Evolutionary conservation across 2,797 vertebrate genomes (phyloP), one percentile per base, ranked within the genome.

Genomic region (Helarctos malayanus): DNA sequence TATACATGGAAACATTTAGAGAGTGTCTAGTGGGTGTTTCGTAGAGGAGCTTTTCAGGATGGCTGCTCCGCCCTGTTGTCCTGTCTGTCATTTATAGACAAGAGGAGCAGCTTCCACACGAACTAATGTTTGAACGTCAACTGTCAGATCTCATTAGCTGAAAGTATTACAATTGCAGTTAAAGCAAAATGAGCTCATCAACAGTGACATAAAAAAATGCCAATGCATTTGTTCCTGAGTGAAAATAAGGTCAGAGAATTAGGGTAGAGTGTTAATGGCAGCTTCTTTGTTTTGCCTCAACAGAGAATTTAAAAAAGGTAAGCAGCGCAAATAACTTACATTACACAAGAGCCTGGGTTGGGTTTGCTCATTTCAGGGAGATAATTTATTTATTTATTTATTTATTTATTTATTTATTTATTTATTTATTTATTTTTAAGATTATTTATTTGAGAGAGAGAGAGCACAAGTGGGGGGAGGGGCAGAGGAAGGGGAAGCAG

Each of bases 141-240:
- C 89, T 80, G 27, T 93, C 76, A 88, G 41, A n/a, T 68, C 87
- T 91, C 65, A 32, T 92, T 96, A 97, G 83, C 83, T 83, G 59
- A 86, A 91, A 83, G 49, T 41, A 32, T 91, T 83, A 81, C 32
- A 91, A 32, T 75, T 84, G 25, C 52, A 92, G 7, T 69, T 49
- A 92, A 81, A 88, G 16, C 59, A 73, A 86, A 87, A 29, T 69
- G 38, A 97, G 29, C 61, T 86, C 16, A 88, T 35, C 47, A 91
- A 35, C 27, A 45, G 71, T 87, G 80, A 92, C 25, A 35, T 56
- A 23, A 21, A 73, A 45, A 61, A 95, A 68, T 41, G 16, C 27
- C 45, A 47, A 0, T 85, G 23, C 14, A 32, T 84, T 88, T 92
- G 78, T 61, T 85, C n/a, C 73, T 45, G 59, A 56, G 15, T 87